Conservation (phyloP, 2,113 vertebrate species). For the Zapornia atra region DNA sequence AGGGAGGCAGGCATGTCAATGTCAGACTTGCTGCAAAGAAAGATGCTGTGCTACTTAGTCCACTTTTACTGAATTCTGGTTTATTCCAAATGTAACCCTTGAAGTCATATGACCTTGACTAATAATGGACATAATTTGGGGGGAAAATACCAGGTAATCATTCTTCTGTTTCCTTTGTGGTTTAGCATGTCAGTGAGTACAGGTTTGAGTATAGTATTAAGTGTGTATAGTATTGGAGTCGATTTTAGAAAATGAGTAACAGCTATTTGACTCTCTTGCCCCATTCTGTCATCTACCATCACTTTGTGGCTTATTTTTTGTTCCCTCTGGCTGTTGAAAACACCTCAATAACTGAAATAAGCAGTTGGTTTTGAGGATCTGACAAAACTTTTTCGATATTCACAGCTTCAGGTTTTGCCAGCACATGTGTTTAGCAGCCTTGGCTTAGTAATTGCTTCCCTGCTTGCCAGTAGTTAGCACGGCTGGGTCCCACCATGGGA, state of each 20-base stretch:
- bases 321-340: neutral
- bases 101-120: neutral
- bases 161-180: neutral
- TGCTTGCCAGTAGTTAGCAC: fast-evolving
- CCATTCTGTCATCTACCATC: neutral
- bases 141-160: neutral
- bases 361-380: neutral
- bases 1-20: neutral
- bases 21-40: neutral
- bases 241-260: neutral
- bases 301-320: neutral
- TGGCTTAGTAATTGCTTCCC: neutral
- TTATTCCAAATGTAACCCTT: neutral
- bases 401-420: neutral
- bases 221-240: neutral
- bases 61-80: neutral
- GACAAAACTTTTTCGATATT: neutral
- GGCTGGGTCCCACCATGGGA: neutral
- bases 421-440: neutral
- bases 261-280: neutral
- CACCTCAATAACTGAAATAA: neutral
- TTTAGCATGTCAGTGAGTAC: neutral
- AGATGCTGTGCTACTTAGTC: neutral
- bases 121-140: neutral
- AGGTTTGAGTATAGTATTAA: neutral